A percentile compares a stretch with the other conserved stretches of the same genome.
Evolutionary conservation across 2,888 invertebrate species (phyloP).

Genomic region (Yponomeuta malinellus): DNA sequence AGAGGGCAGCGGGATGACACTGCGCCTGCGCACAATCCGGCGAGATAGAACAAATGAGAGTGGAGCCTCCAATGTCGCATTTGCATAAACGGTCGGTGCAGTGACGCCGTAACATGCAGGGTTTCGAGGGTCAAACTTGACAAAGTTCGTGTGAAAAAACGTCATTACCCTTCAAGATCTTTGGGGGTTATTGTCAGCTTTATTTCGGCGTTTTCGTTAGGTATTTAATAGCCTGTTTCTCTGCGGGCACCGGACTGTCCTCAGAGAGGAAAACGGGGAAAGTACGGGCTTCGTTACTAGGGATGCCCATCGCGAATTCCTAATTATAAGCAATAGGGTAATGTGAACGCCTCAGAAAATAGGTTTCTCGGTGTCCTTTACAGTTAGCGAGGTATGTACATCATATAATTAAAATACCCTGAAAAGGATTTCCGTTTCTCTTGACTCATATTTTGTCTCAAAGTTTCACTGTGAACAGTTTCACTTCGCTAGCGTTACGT

Average conservation of each 20-base stretch:
- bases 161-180: neutral
- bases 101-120: neutral
- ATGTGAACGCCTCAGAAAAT: too few species aligned
- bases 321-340: too few species aligned
- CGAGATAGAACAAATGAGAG: constrained; percentile 67
- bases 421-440: neutral
- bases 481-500: neutral
- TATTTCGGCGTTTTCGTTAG: neutral
- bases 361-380: too few species aligned
- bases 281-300: too few species aligned
- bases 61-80: constrained; percentile 63
- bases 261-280: too few species aligned
- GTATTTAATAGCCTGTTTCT: too few species aligned
- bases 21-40: constrained; percentile 39
- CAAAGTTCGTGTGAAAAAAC: neutral
- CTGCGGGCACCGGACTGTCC: too few species aligned
- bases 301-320: too few species aligned
- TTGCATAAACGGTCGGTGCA: constrained; percentile 54
- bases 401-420: too few species aligned
- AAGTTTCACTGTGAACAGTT: neutral
- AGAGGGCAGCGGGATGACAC: constrained; percentile 68
- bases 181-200: neutral
- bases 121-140: neutral
- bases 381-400: too few species aligned
- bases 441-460: neutral